Evolutionary conservation across 2,113 vertebrate genomes (phyloP), one percentile per base, ranked within the genome.

Genomic region (Myotis yumanensis): DNA sequence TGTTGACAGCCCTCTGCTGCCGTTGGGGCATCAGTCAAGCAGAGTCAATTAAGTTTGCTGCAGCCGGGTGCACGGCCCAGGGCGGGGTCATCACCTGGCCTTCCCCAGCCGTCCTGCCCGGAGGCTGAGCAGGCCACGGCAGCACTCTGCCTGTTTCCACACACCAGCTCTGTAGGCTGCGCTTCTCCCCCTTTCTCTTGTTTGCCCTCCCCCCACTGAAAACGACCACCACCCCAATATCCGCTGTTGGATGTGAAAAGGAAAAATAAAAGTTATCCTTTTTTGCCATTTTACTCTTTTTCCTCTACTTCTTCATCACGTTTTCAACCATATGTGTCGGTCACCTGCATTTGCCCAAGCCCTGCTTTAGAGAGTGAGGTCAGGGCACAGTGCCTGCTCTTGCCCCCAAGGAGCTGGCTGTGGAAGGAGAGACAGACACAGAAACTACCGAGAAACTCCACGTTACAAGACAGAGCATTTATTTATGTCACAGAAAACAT

Each of bases 61-160:
- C 22, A 40, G 54, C 35, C 7, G 3, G 3, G 12, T 1, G 11
- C 30, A 2, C 0, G 9, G 15, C 32, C 43, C 1, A 30, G n/a
- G 4, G 16, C 4, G 4, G 18, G 5, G 16, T 52, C 15, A 14
- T 43, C n/a, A 7, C 14, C 59, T 4, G 18, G 14, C 69, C 48
- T 4, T 46, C 14, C 62, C 43, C 8, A 0, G 92, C 0, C 0
- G 2, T 1, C 30, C 17, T 35, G 25, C 75, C 48, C 0, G 0
- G 10, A 12, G 43, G 62, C 37, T 20, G 2, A 22, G 59, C 1
- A 0, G 17, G 69, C 40, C 17, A 0, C 14, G 4, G 2, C 4
- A 4, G 35, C 3, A 0, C 94, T 23, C 9, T 7, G 10, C 22
- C 1, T 22, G 46, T 40, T 25, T 25, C 11, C 6, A 12, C 68